phyloP scores from a whole-genome alignment of 1,140 invertebrate genomes.

The Procambarus virginalis region DNA sequence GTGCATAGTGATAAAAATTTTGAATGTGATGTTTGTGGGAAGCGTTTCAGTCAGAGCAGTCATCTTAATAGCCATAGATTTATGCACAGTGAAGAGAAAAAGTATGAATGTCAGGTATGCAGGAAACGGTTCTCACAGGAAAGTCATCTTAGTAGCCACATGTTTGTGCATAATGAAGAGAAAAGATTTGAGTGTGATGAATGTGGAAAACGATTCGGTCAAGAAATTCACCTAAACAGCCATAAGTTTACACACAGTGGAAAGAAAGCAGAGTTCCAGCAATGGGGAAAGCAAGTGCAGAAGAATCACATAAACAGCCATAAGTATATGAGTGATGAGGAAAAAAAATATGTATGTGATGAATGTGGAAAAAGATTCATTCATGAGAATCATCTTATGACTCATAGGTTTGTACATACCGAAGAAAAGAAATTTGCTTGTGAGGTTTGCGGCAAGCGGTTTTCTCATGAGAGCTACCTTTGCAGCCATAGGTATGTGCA shows the following conservation, averaged over 20 bases:
- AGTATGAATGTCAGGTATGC: constrained; percentile 59
- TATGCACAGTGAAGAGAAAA: constrained; percentile 48
- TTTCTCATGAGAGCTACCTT: constrained; percentile 49
- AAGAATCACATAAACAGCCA: constrained; percentile 42
- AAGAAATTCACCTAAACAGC: constrained; percentile 81
- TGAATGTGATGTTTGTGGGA: constrained; percentile 70
- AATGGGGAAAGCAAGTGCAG: constrained; percentile 22
- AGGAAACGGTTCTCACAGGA: constrained; percentile 67
- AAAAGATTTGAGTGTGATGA: constrained; percentile 84
- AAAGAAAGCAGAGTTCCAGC: constrained; percentile 53
- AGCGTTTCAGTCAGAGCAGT: constrained; percentile 42
- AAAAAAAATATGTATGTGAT: constrained; percentile 29
- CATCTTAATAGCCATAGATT: constrained; percentile 63
- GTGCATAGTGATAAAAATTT: constrained; percentile 79
- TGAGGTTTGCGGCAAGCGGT: constrained; percentile 46
- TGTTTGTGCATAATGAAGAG: constrained; percentile 69
- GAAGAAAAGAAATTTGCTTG: constrained; percentile 51
- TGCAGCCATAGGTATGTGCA: constrained; percentile 46
- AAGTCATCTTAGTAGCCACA: constrained; percentile 69
- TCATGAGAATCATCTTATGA: constrained; percentile 49
- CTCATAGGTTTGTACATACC: constrained; percentile 50
- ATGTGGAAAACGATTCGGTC: constrained; percentile 90
- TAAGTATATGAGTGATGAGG: constrained; percentile 40
- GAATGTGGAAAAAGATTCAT: constrained; percentile 42
- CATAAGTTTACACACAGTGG: constrained; percentile 80